Percentiles rank a stretch among this genome's conserved stretches.
These are phyloP conservation scores for Meloidogyne hapla DNA, from an alignment of 1,140 invertebrate genomes.

Conservation along the genomic window DNA sequence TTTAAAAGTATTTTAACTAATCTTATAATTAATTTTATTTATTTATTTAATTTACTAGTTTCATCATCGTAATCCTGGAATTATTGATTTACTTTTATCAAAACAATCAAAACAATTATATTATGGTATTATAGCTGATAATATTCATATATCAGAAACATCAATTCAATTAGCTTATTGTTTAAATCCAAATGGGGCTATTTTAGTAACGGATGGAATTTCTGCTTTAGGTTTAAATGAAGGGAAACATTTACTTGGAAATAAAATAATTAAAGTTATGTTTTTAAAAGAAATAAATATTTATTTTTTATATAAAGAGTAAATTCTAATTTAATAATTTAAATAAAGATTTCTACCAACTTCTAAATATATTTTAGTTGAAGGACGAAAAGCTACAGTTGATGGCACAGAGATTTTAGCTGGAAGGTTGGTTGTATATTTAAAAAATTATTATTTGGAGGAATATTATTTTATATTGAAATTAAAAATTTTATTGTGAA, in stretches of 20 bases:
- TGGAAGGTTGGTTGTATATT: too few relatives aligned
- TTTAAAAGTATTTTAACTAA: too few relatives aligned
- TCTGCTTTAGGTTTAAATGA: constrained; percentile 84
- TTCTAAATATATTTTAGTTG: constrained; percentile 66
- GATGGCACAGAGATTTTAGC: constrained; percentile 82
- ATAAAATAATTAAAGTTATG: constrained; percentile 62
- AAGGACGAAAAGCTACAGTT: constrained; percentile 75
- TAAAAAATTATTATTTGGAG: too few relatives aligned
- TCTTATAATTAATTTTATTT: too few relatives aligned
- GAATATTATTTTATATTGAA: too few relatives aligned
- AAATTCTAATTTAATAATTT: too few relatives aligned
- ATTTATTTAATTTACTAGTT: too few relatives aligned
- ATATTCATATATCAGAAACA: constrained; percentile 91
- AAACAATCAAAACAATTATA: constrained; percentile 72
- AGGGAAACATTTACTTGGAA: constrained; percentile 82
- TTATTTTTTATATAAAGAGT: too few relatives aligned
- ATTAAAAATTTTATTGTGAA: too few relatives aligned
- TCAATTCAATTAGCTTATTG: constrained; percentile 87
- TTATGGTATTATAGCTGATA: constrained; percentile 94
- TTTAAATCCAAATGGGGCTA: constrained; percentile 80
- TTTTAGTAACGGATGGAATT: constrained; percentile 93
- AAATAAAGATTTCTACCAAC: too few relatives aligned
- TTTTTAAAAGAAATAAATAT: too few relatives aligned
- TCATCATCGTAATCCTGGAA: constrained; percentile 92
- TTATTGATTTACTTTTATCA: constrained; percentile 79